A percentile compares a stretch with the other conserved stretches of the same genome.
Evolutionary conservation across 2,113 vertebrate species (phyloP).

Genomic region (Opisthocomus hoazin): DNA sequence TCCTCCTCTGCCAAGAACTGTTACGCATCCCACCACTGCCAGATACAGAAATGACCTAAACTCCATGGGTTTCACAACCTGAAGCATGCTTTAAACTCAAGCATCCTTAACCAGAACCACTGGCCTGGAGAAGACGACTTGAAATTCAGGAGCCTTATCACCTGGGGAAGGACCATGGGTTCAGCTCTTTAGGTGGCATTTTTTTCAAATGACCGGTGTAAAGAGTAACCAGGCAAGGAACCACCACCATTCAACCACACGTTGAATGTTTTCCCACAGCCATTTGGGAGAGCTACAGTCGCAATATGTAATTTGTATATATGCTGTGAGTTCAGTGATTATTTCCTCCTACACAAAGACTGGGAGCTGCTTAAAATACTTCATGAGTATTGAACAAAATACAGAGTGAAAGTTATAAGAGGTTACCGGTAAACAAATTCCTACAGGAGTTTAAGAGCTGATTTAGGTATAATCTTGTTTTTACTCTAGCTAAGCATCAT

Average conservation of each 20-base stretch:
- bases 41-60: not conserved
- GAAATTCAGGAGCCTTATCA: not conserved
- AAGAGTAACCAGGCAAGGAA: not conserved
- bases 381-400: not conserved
- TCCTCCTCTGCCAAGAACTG: not conserved
- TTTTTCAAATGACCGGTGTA: not conserved
- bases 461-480: not conserved
- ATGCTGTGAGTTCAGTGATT: not conserved
- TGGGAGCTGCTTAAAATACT: not conserved
- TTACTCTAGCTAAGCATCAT: not conserved
- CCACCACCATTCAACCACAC: not conserved
- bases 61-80: not conserved
- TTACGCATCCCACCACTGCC: not conserved
- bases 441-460: not conserved
- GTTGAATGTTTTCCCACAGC: accelerated
- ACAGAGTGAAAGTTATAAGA: not conserved
- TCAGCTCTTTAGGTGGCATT: not conserved
- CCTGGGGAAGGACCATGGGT: accelerated
- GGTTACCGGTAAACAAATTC: not conserved
- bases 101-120: not conserved
- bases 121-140: not conserved
- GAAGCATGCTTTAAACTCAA: not conserved
- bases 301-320: not conserved
- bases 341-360: not conserved
- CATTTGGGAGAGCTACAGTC: not conserved